Evolutionary conservation across 2,113 vertebrate genomes (phyloP).

Genomic region (Sander lucioperca): DNA sequence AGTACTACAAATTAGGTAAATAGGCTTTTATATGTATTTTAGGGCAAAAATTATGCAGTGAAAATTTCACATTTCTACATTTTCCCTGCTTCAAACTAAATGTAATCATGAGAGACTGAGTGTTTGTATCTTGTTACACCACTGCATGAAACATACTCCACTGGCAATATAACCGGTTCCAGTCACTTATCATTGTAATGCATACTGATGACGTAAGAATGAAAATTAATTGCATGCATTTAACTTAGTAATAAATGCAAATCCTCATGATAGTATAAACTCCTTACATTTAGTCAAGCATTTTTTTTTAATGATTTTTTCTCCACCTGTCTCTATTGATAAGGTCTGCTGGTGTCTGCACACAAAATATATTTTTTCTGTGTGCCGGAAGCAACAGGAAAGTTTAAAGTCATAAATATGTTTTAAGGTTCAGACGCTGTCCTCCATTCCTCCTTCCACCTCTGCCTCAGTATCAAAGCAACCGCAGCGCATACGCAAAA

Average conservation of each 20-base stretch:
- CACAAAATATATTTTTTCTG: neutral
- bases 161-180: neutral
- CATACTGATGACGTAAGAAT: neutral
- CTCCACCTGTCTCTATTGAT: neutral
- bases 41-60: neutral
- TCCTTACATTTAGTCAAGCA: neutral
- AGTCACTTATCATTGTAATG: neutral
- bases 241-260: neutral
- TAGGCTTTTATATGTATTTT: neutral
- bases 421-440: constrained; percentile 90
- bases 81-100: neutral
- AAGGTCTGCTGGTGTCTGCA: neutral
- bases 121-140: neutral
- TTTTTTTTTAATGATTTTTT: neutral
- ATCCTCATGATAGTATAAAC: neutral
- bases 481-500: constrained; percentile 88
- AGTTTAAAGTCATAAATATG: neutral
- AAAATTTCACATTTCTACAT: neutral
- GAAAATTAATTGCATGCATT: neutral
- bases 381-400: neutral
- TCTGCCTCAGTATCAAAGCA: constrained; percentile 84
- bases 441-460: constrained; percentile 74
- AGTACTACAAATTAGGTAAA: neutral
- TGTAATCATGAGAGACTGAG: neutral
- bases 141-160: neutral